Evolutionary conservation across 2,888 invertebrate species (phyloP).

Genomic region (Melipona bicolor): DNA sequence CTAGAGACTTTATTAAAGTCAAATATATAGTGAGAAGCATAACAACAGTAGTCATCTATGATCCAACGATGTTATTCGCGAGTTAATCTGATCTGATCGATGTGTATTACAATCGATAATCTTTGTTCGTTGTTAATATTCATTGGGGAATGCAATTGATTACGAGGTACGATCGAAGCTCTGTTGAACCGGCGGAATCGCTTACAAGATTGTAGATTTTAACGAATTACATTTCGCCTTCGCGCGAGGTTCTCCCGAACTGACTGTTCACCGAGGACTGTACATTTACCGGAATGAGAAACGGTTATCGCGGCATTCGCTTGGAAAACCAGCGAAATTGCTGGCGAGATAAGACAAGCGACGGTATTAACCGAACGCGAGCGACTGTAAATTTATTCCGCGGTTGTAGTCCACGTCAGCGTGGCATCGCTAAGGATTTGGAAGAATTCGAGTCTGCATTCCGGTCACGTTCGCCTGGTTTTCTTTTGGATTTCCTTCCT

Average conservation of each 20-base stretch:
- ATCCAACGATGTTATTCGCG: too few species aligned
- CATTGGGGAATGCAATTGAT: not conserved
- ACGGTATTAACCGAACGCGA: conserved; percentile 70
- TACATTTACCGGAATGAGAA: conserved; percentile 12
- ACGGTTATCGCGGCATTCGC: conserved; percentile 8
- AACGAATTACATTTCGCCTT: conserved; percentile 7
- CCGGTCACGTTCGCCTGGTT: conserved; percentile 78
- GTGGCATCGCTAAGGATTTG: conserved; percentile 64
- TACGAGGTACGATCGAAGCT: not conserved
- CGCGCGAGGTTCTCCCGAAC: not conserved
- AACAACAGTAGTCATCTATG: too few species aligned
- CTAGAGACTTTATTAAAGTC: too few species aligned
- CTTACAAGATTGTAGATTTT: not conserved
- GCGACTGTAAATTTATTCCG: conserved; percentile 77
- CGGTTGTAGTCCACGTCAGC: conserved; percentile 72
- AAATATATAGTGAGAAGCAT: too few species aligned
- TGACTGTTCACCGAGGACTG: not conserved
- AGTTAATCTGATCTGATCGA: too few species aligned
- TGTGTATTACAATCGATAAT: too few species aligned
- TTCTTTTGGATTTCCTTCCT: conserved; percentile 68
- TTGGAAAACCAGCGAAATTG: conserved; percentile 18
- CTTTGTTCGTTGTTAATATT: not conserved
- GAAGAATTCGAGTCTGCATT: conserved; percentile 73
- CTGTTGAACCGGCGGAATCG: not conserved
- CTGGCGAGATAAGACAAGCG: conserved; percentile 57